phyloP scores from a whole-genome alignment of 2,888 invertebrate genomes.

The Amphipyra tragopoginis region DNA sequence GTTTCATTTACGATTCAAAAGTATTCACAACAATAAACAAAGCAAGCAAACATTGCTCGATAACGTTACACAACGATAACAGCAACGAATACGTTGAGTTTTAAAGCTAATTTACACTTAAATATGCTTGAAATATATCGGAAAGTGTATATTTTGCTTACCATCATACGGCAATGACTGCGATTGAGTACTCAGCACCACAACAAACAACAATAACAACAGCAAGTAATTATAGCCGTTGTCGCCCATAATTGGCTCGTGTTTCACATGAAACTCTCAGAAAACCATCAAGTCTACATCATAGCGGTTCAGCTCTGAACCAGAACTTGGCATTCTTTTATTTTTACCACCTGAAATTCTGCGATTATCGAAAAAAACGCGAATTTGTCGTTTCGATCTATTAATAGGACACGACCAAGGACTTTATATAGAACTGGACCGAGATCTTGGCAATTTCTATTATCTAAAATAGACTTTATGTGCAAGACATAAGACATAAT shows the following conservation, averaged over 20 bases:
- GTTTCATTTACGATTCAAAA: background rate
- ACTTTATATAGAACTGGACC: no score
- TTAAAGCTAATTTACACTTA: background rate
- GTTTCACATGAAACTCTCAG: slow-evolving; percentile 27
- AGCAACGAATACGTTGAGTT: no score
- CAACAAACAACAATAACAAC: slow-evolving; percentile 62
- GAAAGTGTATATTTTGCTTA: slow-evolving; percentile 55
- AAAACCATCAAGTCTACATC: slow-evolving; percentile 16
- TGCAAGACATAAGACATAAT: no score
- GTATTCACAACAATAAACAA: background rate
- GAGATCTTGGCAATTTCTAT: no score
- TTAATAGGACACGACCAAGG: slow-evolving; percentile 6
- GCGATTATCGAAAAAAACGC: slow-evolving; percentile 17
- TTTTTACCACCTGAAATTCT: slow-evolving; percentile 33
- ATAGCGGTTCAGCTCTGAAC: slow-evolving; percentile 3
- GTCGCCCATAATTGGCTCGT: slow-evolving; percentile 49
- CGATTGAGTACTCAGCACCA: slow-evolving; percentile 58
- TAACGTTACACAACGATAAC: no score
- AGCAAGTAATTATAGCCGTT: slow-evolving; percentile 38
- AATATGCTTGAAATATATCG: background rate
- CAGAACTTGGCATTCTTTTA: slow-evolving; percentile 36
- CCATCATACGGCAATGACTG: slow-evolving; percentile 75
- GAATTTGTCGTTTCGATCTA: slow-evolving; percentile 16
- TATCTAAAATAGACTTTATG: no score
- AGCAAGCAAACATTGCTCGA: background rate